Base-by-base conservation (phyloP, 2,888 invertebrate species). In the Quadriops clusia region DNA sequence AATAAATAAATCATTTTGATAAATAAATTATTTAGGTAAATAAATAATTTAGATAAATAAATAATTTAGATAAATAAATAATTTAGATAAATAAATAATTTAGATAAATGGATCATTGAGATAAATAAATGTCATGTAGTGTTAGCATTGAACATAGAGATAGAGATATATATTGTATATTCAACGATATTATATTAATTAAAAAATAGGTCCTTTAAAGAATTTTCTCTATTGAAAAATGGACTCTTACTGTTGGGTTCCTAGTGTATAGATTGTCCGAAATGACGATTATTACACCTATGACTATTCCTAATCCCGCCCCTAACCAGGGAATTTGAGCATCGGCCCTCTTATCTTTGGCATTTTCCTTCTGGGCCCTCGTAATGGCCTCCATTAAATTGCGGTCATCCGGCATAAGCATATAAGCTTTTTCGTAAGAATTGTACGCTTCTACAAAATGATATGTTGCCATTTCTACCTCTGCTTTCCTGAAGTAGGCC, bases 301-400 rank as follows among this genome's bases (percentile, higher is more conserved):
- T 48, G 36, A 78, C 69, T 32, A 82, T 68, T 5, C 82, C 82
- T 42, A 81, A 59, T 28, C 78, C 79, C 36, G 80, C 74, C 39
- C 80, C 77, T 21, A 82, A 62, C 81, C 80, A 82, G 23, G 81
- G 77, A 36, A 76, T 66, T 52, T 77, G 78, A 48, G 74, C 72
- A 53, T 76, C 74, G 39, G 68, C 78, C 24, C 13, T 29, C n/a
- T 24, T 15, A n/a, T 32, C 36, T 18, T 27, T 33, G 3, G 26
- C 8, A 8, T 28, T 29, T 16, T 35, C 37, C 23, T 23, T 17
- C 10, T 25, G 31, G 4, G 76, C 63, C 45, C 56, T 67, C 47
- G 69, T 67, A 34, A 80, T 69, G 18, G 74, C 73, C 41, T 74
- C 70, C 44, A 72, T 60, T 42, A 80, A 61, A 44, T 65, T 72